These are phyloP conservation scores for Coregonus ussuriensis DNA, from an alignment of 2,797 vertebrate genomes.

Conservation along the genomic window DNA sequence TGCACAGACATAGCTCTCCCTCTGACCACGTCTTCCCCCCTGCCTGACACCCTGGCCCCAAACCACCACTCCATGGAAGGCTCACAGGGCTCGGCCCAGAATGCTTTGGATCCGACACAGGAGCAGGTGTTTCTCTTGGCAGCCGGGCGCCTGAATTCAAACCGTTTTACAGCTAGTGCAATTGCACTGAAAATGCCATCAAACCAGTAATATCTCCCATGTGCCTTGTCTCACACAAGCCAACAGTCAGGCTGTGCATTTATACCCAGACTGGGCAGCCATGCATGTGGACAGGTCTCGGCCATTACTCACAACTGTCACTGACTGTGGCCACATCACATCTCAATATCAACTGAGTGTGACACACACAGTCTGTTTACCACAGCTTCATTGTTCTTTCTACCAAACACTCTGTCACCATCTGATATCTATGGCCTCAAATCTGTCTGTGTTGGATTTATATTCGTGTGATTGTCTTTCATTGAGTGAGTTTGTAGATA, in stretches of 20 bases:
- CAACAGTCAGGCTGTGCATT: constrained; percentile 31
- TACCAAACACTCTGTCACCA: neutral
- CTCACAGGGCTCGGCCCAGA: constrained; percentile 50
- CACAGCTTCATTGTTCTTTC: constrained; percentile 26
- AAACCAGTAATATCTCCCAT: constrained; percentile 28
- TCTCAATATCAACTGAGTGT: constrained; percentile 52
- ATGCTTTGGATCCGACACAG: constrained; percentile 49
- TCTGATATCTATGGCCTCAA: neutral
- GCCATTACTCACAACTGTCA: constrained; percentile 60
- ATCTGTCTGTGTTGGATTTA: neutral
- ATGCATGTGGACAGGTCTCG: constrained; percentile 28
- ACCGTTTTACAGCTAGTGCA: constrained; percentile 30
- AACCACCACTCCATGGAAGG: constrained; percentile 31
- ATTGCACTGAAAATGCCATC: constrained; percentile 36
- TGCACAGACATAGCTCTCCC: constrained; percentile 41
- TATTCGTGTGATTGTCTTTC: neutral
- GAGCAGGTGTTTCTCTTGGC: constrained; percentile 52
- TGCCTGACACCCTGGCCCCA: constrained; percentile 28
- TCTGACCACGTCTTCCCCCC: constrained; percentile 19
- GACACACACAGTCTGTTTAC: constrained; percentile 46
- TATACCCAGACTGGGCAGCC: constrained; percentile 23
- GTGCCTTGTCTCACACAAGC: constrained; percentile 26
- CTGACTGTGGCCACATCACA: constrained; percentile 52
- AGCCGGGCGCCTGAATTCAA: constrained; percentile 35
- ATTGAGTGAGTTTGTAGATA: neutral